These are phyloP conservation scores for Caranx melampygus DNA, from an alignment of 2,113 vertebrate species.

Conservation along the genomic window DNA sequence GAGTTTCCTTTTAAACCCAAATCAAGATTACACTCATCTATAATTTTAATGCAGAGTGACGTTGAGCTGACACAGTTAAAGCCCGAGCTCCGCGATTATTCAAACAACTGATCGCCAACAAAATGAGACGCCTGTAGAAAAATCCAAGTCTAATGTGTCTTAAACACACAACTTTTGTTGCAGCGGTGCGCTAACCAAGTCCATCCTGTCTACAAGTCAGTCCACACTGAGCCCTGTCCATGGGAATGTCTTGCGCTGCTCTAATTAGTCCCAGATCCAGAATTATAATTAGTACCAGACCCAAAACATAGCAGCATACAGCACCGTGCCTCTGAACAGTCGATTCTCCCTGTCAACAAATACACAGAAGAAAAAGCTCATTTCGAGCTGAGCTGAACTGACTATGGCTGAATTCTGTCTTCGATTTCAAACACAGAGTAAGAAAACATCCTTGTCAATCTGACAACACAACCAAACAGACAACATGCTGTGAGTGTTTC, in stretches of 20 bases:
- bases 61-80: not conserved
- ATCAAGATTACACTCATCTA: not conserved
- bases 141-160: not conserved
- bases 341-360: slow-evolving; percentile 28
- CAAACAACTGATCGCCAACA: not conserved
- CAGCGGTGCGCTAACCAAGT: not conserved
- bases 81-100: not conserved
- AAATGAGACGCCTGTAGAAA: not conserved
- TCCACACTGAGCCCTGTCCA: slow-evolving; percentile 29
- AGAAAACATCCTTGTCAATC: too few relatives aligned
- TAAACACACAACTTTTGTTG: not conserved
- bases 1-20: slow-evolving; percentile 8
- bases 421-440: too few relatives aligned
- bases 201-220: slow-evolving; percentile 18
- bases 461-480: too few relatives aligned
- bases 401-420: too few relatives aligned
- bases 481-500: too few relatives aligned
- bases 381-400: too few relatives aligned
- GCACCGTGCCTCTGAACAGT: not conserved
- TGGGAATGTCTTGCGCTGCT: slow-evolving; percentile 58
- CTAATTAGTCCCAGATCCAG: slow-evolving; percentile 65
- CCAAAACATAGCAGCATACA: slow-evolving; percentile 28
- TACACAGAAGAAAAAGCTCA: not conserved
- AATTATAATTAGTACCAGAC: slow-evolving; percentile 63
- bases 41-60: not conserved